phyloP scores from a whole-genome alignment of 1,140 invertebrate genomes.

The Nebria ingens region DNA sequence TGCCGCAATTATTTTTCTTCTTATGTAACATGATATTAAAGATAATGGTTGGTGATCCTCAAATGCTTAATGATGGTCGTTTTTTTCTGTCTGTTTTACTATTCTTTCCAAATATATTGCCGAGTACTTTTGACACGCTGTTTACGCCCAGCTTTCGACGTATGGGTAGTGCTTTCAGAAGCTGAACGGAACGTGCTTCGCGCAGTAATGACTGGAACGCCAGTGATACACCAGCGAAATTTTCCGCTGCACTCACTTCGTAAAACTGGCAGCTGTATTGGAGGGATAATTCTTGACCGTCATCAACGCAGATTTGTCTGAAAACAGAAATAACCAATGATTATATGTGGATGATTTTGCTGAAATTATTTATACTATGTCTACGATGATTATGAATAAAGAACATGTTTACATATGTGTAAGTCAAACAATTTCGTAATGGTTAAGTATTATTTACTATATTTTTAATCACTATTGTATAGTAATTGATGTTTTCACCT shows the following conservation, averaged over 20 bases:
- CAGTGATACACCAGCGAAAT: conserved; percentile 61
- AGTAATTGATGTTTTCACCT: neutral
- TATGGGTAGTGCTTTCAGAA: conserved; percentile 57
- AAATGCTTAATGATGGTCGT: conserved; percentile 60
- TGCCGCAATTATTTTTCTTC: no score
- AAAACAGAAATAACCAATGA: conserved; percentile 24
- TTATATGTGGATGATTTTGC: conserved; percentile 12
- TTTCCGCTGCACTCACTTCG: conserved; percentile 76
- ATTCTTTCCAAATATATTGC: conserved; percentile 68
- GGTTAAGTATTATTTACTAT: neutral
- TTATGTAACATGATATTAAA: no score
- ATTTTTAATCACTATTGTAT: neutral
- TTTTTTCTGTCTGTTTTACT: conserved; percentile 62
- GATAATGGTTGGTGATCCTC: no score
- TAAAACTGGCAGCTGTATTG: conserved; percentile 74
- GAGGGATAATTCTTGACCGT: conserved; percentile 67
- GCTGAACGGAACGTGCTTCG: conserved; percentile 59
- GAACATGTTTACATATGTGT: neutral
- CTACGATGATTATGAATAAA: neutral
- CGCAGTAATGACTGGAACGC: conserved; percentile 69
- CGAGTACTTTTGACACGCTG: conserved; percentile 67
- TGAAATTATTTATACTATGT: no score
- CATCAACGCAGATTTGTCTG: conserved; percentile 66
- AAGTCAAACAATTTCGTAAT: neutral
- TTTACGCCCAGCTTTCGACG: conserved; percentile 64